Evolutionary conservation across 1,140 invertebrate species (phyloP), one percentile per base, ranked within the genome.

Genomic region (Camponotus vicinus): DNA sequence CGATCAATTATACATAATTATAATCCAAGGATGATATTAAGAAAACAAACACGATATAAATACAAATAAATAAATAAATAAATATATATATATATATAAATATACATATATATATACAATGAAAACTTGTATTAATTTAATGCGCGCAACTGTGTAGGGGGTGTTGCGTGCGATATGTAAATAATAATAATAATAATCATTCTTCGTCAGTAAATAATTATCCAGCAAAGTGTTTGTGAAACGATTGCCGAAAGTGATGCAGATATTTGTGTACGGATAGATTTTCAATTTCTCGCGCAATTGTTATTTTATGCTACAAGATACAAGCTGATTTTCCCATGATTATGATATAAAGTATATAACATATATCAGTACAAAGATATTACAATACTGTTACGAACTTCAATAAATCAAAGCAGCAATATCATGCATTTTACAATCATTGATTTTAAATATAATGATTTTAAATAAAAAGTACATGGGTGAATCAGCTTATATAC

Each of bases 61-160:
- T 92, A 94, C 92, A 92, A 76, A 89, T 88, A 27, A 27, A 91
- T 66, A 89, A 85, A 93, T 92, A 92, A 89, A 93, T 92, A 91
- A 86, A 82, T 9, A 83, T 78, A 79, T 27, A 92, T 91, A 93
- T 89, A 92, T 87, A 92, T 91, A 92, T 89, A 92, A 15, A 87
- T 52, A 83, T 73, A 88, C 79, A 88, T 82, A 89, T 55, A 85
- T 89, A 93, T 92, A 92, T 91, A 92, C 93, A 83, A 91, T 89
- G 59, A 86, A 92, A 88, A 89, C 80, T 90, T 91, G 80, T 90
- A 90, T 87, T 85, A 84, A 92, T 82, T 89, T 37, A 61, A 89
- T 79, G 89, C 87, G 83, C 77, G 73, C 66, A 86, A 79, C 37
- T 91, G 92, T 91, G 92, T 63, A 49, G 63, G 86, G 69, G 42